Evolutionary conservation across 2,797 vertebrate genomes (phyloP).

Genomic region (Natrix natrix): DNA sequence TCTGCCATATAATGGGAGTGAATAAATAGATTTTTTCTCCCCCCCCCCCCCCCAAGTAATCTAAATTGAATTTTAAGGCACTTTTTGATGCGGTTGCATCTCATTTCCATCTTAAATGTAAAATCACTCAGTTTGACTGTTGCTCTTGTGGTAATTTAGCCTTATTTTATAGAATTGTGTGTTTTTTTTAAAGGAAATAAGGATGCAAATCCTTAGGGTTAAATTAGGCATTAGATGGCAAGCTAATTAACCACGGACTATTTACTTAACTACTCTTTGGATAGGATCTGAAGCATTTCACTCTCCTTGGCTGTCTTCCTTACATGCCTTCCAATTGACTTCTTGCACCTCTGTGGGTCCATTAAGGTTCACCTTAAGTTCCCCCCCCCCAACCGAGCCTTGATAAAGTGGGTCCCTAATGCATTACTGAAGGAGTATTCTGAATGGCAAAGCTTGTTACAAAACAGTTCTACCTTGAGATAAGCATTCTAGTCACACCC

Average conservation of each 20-base stretch:
- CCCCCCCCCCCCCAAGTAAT: neutral
- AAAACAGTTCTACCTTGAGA: slow-evolving; percentile 47
- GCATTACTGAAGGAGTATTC: slow-evolving; percentile 9
- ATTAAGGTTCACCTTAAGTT: slow-evolving; percentile 46
- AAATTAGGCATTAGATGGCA: slow-evolving; percentile 47
- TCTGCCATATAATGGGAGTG: neutral
- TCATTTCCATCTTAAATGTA: neutral
- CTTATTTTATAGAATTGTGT: slow-evolving; percentile 23
- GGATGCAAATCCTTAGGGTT: slow-evolving; percentile 35
- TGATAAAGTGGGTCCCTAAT: slow-evolving; percentile 49
- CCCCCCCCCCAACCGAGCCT: slow-evolving; percentile 46
- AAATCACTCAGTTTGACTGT: neutral
- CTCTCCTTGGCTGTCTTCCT: slow-evolving; percentile 50
- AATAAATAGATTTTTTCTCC: neutral
- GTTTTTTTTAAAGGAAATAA: slow-evolving; percentile 30
- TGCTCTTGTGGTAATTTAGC: slow-evolving; percentile 25
- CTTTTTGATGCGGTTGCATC: neutral
- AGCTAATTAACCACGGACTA: slow-evolving; percentile 50
- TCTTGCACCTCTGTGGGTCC: slow-evolving; percentile 46
- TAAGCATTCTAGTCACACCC: slow-evolving; percentile 32
- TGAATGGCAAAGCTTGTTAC: slow-evolving; percentile 43
- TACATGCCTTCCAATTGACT: slow-evolving; percentile 49
- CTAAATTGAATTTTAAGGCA: neutral
- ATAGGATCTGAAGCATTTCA: slow-evolving; percentile 58
- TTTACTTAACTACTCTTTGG: slow-evolving; percentile 51